These are phyloP conservation scores for Nothoprocta pentlandii DNA, from an alignment of 2,113 vertebrate species.

Conservation along the genomic window DNA sequence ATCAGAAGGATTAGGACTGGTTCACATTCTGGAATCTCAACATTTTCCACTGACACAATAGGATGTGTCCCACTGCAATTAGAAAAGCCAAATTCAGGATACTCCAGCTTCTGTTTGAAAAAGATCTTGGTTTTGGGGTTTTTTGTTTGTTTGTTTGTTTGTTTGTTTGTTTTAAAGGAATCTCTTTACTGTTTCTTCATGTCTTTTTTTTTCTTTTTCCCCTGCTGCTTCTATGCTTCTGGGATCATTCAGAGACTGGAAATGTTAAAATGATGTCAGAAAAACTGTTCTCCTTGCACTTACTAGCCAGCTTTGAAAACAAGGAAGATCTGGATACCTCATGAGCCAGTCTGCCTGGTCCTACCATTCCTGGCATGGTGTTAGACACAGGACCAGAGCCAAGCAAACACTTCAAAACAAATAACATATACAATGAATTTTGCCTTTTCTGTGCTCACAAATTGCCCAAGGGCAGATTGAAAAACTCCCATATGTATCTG, in stretches of 20 bases:
- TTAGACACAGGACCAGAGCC: neutral
- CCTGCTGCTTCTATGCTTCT: neutral
- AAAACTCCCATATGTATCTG: constrained; percentile 1
- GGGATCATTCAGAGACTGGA: neutral
- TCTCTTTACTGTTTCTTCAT: neutral
- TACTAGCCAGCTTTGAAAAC: neutral
- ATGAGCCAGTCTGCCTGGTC: neutral
- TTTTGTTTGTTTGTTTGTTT: no score
- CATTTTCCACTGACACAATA: neutral
- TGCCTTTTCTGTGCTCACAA: neutral
- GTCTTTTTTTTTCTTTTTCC: neutral
- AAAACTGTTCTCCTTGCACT: neutral
- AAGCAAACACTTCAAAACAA: constrained; percentile 37
- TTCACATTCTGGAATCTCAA: neutral
- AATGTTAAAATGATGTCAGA: neutral
- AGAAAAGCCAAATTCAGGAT: neutral
- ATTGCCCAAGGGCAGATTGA: neutral
- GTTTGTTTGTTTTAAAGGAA: neutral
- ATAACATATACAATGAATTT: constrained; percentile 1
- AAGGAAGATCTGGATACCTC: neutral
- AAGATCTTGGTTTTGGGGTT: neutral
- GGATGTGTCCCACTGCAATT: neutral
- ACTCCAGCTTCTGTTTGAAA: neutral
- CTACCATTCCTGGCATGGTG: neutral
- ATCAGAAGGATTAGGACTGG: neutral